phyloP scores from a whole-genome alignment of 1,140 invertebrate genomes.

The Platyura marginata region DNA sequence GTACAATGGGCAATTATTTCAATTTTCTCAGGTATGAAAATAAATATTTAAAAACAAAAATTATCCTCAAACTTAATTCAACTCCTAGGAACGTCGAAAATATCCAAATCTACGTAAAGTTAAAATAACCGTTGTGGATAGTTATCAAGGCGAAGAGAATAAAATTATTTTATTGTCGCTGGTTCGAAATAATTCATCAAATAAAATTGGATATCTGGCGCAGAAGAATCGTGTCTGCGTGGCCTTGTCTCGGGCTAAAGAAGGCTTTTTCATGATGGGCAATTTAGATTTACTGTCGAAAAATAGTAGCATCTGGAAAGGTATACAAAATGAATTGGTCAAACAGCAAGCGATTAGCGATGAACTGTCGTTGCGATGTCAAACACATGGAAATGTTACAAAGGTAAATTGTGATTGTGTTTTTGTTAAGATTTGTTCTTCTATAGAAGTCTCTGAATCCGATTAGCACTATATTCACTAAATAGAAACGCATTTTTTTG shows the following conservation, averaged over 20 bases:
- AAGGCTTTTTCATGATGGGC: constrained; percentile 36
- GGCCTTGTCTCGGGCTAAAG: constrained; percentile 54
- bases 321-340: constrained; percentile 14
- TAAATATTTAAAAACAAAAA: background rate
- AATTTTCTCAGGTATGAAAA: constrained; percentile 6
- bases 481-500: too few relatives aligned
- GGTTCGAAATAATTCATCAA: constrained; percentile 49
- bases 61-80: constrained; percentile 2
- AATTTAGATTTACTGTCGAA: constrained; percentile 38
- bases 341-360: background rate
- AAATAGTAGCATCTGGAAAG: constrained; percentile 28
- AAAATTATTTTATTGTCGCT: constrained; percentile 69
- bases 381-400: background rate
- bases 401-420: background rate
- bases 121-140: constrained; percentile 50
- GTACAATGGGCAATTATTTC: constrained; percentile 37
- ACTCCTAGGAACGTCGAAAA: constrained; percentile 21
- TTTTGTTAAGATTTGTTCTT: background rate
- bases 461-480: too few relatives aligned
- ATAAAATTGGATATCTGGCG: constrained; percentile 51
- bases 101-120: constrained; percentile 28
- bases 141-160: constrained; percentile 73
- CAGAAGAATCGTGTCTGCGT: constrained; percentile 58
- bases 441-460: background rate
- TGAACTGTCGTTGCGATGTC: background rate